These are phyloP conservation scores for Pampusana beccarii DNA, from an alignment of 2,113 vertebrate genomes.

Conservation along the genomic window DNA sequence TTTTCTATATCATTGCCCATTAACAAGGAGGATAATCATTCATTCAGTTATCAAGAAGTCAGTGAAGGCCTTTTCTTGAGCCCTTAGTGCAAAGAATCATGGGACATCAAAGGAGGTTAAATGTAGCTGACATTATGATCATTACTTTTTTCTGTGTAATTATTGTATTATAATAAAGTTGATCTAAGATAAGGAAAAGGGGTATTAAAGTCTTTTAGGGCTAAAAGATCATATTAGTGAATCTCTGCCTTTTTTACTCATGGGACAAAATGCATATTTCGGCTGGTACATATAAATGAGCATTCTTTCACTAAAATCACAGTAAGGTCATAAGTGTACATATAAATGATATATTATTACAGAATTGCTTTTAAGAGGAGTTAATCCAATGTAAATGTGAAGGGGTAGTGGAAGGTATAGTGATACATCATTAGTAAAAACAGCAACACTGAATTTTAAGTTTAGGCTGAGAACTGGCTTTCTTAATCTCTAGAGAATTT, in stretches of 20 bases:
- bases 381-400: constrained; percentile 6
- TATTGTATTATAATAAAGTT: constrained; percentile 76
- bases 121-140: constrained; percentile 78
- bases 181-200: constrained; percentile 72
- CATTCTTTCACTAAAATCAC: constrained; percentile 34
- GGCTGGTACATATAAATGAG: constrained; percentile 34
- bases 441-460: not conserved
- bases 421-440: not conserved
- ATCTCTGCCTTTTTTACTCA: constrained; percentile 51
- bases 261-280: constrained; percentile 55
- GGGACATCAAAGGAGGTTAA: constrained; percentile 80
- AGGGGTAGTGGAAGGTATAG: not conserved
- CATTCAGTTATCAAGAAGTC: constrained; percentile 97
- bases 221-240: constrained; percentile 76
- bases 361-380: constrained; percentile 11
- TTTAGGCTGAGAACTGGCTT: not conserved
- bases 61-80: constrained; percentile 83
- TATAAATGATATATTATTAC: constrained; percentile 36
- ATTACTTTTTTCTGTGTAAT: constrained; percentile 75
- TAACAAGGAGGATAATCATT: constrained; percentile 98
- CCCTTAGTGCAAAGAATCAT: constrained; percentile 72
- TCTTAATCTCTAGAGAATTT: not conserved
- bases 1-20: constrained; percentile 96
- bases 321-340: constrained; percentile 20
- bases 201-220: constrained; percentile 85